Evolutionary conservation across 2,797 vertebrate species (phyloP), one percentile per base, ranked within the genome.

Genomic region (Liparis tanakae): DNA sequence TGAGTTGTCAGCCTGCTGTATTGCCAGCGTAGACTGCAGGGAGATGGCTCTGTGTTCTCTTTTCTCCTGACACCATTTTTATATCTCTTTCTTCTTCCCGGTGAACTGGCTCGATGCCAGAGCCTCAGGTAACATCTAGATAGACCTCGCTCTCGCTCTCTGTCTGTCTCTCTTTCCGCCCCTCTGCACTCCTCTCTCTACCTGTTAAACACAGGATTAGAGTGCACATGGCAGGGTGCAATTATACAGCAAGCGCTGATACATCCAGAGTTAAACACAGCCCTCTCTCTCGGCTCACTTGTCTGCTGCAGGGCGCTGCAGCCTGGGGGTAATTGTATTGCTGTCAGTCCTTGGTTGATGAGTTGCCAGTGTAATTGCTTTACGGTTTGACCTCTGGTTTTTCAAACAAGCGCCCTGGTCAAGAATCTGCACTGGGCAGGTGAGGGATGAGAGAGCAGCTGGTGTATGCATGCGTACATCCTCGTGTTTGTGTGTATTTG

Each of bases 271-370:
- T 85, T 87, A 86, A 91, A 90, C 82, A 81, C 78, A 76, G 64
- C 79, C 76, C 81, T 72, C 76, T 73, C 72, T 75, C 71, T 70
- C 64, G 63, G 67, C 76, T 79, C 75, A 70, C 82, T 82, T 77
- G 69, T 84, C 80, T 80, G 81, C 80, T 82, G 72, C 61, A 75
- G 80, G 76, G 80, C 56, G 67, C 76, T 76, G 78, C 75, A 76
- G 87, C 83, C 85, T 83, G 80, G 76, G 80, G 88, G 87, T 92
- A 92, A 93, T 93, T 91, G 89, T 91, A 90, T 92, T 85, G 87
- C 91, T 92, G 90, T 93, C 92, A 90, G 86, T 82, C 79, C 75
- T 78, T 83, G 81, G 91, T 91, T 90, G 90, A 93, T 92, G 87
- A 92, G 87, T 92, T 88, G 85, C 87, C 78, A 62, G 86, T 17